Conservation (phyloP, 2,113 vertebrate species). For the Sphyrna mokarran region DNA sequence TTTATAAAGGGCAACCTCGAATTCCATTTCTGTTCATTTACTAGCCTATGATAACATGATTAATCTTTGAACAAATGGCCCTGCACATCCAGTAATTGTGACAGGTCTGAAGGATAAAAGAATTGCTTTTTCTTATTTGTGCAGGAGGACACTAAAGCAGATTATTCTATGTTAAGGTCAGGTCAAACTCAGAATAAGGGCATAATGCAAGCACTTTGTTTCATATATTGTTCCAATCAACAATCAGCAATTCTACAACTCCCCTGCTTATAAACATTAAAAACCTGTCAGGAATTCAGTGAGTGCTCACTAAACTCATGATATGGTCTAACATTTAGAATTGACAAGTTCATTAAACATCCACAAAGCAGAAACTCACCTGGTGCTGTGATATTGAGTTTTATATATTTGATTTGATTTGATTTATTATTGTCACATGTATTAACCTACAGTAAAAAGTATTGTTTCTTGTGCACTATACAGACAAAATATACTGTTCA, state of each 20-base stretch:
- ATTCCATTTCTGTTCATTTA: slow-evolving; percentile 36
- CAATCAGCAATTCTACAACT: not conserved
- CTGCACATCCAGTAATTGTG: not conserved
- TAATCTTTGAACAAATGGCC: slow-evolving; percentile 7
- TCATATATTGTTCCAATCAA: not conserved
- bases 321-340: not conserved
- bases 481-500: no score
- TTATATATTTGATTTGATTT: not conserved
- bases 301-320: not conserved
- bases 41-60: slow-evolving; percentile 24
- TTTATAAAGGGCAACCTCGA: slow-evolving; percentile 15
- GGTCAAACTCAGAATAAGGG: not conserved
- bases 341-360: not conserved
- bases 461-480: no score
- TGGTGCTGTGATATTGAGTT: not conserved
- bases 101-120: not conserved
- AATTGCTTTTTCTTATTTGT: slow-evolving; percentile 16
- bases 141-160: not conserved
- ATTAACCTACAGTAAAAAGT: no score
- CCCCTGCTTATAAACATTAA: not conserved
- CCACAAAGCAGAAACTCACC: not conserved
- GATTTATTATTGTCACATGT: no score
- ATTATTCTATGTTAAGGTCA: slow-evolving; percentile 3
- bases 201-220: not conserved
- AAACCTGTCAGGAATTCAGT: not conserved